Evolutionary conservation across 1,140 invertebrate genomes (phyloP).

Genomic region (Oryctes rhinoceros): DNA sequence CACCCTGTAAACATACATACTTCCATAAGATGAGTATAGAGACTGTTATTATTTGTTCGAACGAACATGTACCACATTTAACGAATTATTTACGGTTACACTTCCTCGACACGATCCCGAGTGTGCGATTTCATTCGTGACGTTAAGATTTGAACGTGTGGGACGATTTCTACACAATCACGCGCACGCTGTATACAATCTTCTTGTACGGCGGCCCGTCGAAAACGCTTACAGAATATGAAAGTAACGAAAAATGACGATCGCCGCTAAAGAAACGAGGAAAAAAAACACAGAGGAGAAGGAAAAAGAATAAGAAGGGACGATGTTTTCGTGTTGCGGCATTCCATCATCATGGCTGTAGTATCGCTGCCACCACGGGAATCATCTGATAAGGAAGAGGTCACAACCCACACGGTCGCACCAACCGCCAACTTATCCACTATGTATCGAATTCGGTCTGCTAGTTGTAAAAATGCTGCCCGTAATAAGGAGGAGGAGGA

Average conservation of each 20-base stretch:
- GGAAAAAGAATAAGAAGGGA: not conserved
- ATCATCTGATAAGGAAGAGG: slow-evolving; percentile 36
- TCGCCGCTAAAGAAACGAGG: not conserved
- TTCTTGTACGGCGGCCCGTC: slow-evolving; percentile 5
- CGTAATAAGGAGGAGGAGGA: slow-evolving; percentile 18
- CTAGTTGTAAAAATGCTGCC: slow-evolving; percentile 1
- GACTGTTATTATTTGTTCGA: slow-evolving; percentile 9
- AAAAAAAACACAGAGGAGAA: not conserved
- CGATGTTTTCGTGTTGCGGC: slow-evolving; percentile 8
- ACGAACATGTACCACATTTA: not conserved
- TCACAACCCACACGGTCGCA: slow-evolving; percentile 26
- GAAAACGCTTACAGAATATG: not conserved
- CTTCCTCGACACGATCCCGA: slow-evolving; percentile 13
- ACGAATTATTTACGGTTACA: slow-evolving; percentile 10
- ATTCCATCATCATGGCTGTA: slow-evolving; percentile 20
- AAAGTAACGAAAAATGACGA: not conserved
- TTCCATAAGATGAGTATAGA: not conserved
- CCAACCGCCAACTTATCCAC: slow-evolving; percentile 3
- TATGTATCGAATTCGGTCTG: slow-evolving; percentile 25
- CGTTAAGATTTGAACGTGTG: slow-evolving; percentile 11
- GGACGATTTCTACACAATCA: not conserved
- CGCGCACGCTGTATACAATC: not conserved
- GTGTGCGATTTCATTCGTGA: not conserved
- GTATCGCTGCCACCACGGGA: slow-evolving; percentile 33
- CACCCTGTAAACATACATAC: not conserved